These are phyloP conservation scores for Chironex yamaguchii DNA, from an alignment of 30 jellyfish, hydroid and myxozoan species.

Conservation along the genomic window DNA sequence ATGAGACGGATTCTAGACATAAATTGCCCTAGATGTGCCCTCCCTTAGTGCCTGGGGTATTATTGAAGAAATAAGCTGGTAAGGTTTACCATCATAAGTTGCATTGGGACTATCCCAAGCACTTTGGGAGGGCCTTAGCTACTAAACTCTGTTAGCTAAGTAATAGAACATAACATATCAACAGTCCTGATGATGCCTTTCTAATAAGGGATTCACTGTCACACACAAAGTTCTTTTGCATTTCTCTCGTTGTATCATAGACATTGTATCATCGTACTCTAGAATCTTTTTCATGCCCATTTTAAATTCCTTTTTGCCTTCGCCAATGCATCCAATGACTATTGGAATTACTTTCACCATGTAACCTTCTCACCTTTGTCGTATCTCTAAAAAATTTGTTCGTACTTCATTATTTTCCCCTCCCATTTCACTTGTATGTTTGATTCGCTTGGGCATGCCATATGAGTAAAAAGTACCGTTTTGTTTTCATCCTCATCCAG, in stretches of 20 bases:
- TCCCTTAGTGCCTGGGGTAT: no score
- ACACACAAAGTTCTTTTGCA: background rate
- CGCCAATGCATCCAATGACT: background rate
- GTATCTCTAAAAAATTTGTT: background rate
- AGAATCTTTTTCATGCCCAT: background rate
- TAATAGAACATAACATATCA: no score
- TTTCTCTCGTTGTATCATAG: background rate
- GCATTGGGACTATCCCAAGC: no score
- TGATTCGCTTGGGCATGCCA: background rate
- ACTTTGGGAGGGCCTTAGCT: background rate
- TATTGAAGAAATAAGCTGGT: no score
- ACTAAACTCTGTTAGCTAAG: background rate
- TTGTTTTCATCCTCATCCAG: background rate
- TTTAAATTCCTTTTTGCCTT: background rate
- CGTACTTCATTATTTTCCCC: background rate
- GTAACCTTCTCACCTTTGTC: background rate
- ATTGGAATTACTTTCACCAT: background rate
- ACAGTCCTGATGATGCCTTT: background rate
- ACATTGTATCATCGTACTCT: background rate
- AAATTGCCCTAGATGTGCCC: no score
- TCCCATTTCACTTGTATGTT: background rate
- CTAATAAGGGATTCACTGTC: background rate
- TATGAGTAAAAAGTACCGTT: background rate
- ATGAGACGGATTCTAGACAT: no score
- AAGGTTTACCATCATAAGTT: no score